phyloP scores from a whole-genome alignment of 2,113 vertebrate genomes.

The Ptilonorhynchus violaceus region DNA sequence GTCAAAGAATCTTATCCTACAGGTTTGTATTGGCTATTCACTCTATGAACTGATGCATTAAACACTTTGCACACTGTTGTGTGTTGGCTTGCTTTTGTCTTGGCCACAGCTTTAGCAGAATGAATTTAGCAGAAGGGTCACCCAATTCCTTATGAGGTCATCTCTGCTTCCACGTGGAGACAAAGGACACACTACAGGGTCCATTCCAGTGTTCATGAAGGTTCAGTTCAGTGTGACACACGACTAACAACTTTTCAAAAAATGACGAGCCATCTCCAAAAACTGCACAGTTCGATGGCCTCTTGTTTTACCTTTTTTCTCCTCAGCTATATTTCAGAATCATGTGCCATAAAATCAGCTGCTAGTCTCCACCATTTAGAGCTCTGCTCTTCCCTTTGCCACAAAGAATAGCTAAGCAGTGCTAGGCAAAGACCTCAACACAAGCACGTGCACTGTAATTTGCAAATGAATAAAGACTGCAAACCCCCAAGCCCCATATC shows the following conservation, averaged over 20 bases:
- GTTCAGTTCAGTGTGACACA: background rate
- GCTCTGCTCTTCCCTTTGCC: background rate
- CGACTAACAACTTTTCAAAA: background rate
- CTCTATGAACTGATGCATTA: background rate
- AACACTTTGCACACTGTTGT: background rate
- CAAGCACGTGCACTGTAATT: background rate
- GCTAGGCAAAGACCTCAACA: background rate
- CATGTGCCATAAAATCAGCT: background rate
- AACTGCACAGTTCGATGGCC: background rate
- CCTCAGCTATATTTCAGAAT: background rate
- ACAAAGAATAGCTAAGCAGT: background rate
- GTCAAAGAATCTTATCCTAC: background rate
- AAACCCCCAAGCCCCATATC: conserved; percentile 2
- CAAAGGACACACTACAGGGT: background rate
- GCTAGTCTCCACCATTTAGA: background rate
- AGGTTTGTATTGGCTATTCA: background rate
- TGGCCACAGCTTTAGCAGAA: background rate
- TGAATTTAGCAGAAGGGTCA: background rate
- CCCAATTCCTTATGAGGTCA: background rate
- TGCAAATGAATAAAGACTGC: background rate
- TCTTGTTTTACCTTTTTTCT: background rate
- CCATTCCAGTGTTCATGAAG: background rate
- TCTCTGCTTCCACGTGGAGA: background rate
- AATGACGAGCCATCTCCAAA: background rate
- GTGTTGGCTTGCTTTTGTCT: background rate